A percentile compares a stretch with the other conserved stretches of the same genome.
Conservation (phyloP, 2,888 invertebrate genomes). For the Eucriotettix oculatus region DNA sequence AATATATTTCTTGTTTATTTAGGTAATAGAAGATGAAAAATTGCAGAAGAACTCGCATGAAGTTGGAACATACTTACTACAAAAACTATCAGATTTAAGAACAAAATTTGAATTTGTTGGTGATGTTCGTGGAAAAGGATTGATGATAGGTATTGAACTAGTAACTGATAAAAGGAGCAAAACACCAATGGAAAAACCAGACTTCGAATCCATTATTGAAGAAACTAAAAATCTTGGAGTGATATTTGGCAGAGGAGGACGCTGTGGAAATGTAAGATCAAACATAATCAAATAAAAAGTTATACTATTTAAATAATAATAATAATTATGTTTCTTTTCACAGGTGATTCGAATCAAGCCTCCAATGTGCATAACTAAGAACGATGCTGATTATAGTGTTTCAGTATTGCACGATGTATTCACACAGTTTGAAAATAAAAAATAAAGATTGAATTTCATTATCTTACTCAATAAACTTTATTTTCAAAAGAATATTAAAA, state of each 20-base stretch:
- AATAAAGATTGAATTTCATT: too few species aligned
- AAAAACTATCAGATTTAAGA: constrained; percentile 53
- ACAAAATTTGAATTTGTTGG: constrained; percentile 58
- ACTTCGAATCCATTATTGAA: constrained; percentile 63
- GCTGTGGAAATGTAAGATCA: constrained; percentile 62
- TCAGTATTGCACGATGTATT: constrained; percentile 42
- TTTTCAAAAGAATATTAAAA: background rate
- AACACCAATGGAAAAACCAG: constrained; percentile 42
- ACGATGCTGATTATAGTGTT: constrained; percentile 63
- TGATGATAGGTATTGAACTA: constrained; percentile 90
- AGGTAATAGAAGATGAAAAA: constrained; percentile 79
- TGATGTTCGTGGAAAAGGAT: constrained; percentile 89
- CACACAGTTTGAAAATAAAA: too few species aligned
- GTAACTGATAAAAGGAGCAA: constrained; percentile 49
- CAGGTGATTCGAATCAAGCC: constrained; percentile 85
- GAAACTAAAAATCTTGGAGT: constrained; percentile 70
- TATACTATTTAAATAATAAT: background rate
- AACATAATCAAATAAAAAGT: background rate
- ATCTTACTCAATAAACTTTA: constrained; percentile 13
- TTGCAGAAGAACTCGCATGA: constrained; percentile 58
- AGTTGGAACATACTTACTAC: constrained; percentile 68
- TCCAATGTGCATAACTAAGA: constrained; percentile 81
- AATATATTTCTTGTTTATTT: background rate
- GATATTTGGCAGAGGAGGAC: constrained; percentile 76
- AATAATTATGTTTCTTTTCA: background rate